Evolutionary conservation across 2,888 invertebrate genomes (phyloP), one percentile per base, ranked within the genome.

Genomic region (Pediacus dermestoides): DNA sequence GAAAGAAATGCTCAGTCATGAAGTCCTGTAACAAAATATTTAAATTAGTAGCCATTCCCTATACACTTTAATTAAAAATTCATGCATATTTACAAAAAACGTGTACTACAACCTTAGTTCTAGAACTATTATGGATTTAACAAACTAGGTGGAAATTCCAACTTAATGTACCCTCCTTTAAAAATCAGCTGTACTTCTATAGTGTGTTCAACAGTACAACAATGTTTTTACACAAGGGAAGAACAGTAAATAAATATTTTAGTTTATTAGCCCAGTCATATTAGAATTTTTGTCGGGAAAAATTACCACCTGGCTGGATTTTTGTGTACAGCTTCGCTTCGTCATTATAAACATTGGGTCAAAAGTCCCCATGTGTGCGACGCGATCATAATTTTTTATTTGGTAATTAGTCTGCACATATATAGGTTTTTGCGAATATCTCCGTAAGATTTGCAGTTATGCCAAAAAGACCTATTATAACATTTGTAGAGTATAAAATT

Each of bases 51-150:
- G 33, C n/a, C 7, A 37, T 10, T 7, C 2, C 1, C n/a, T n/a
- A n/a, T 1, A 13, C 12, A 9, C 30, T 9, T 2, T 6, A 33
- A 18, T 18, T 7, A 18, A 18, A 18, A n/a, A n/a, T n/a, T n/a
- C n/a, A 7, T 6, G 6, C 6, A 7, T 7, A 27, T 34, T 27
- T 12, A 34, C 23, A 34, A 21, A 27, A 31, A 21, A 30, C 34
- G 13, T 57, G 57, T 57, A 37, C 42, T 54, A 50, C 34, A 46
- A 32, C 43, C 46, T 51, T 54, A 55, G 55, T 18, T 44, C 57
- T 49, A 46, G 34, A 34, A 10, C 34, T 36, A 38, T 25, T 37
- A 55, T 42, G 11, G 16, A 37, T 31, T 6, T 22, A 26, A 14
- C 38, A 45, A 37, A 16, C 36, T 48, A 52, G 56, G 55, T 51